Base-by-base conservation (phyloP, 2,888 invertebrate species). In the Microchrysa polita region DNA sequence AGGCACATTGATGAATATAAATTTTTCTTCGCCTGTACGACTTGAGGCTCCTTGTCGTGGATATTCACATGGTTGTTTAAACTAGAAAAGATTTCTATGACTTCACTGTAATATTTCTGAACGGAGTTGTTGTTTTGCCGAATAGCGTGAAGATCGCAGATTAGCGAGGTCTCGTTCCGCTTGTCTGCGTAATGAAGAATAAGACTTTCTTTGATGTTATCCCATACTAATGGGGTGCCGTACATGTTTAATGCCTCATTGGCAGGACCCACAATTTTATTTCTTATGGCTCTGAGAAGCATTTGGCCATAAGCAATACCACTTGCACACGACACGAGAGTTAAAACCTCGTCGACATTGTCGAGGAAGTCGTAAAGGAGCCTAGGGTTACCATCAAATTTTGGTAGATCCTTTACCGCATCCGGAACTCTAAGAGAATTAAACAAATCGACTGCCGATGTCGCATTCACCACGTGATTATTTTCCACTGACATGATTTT, bases 321-420 rank as follows among this genome's bases (percentile, higher is more conserved):
- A 20, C 57, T 57, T 57, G 57, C 18, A 9, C 4, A 1, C 2
- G 22, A 5, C 2, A 59, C 14, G 1, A 59, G 23, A 5, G 59
- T 5, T 23, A 59, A 10, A 2, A 59, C 23, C n/a, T 23, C 23
- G 23, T 59, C 59, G 23, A 59, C 59, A 59, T 59, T 23, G 59
- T 23, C 59, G 59, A 59, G 59, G 23, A 22, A 20, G 23, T 59
- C 59, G 7, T 59, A 23, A 1, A 59, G 12, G 20, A n/a, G n/a
- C n/a, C n/a, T n/a, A n/a, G n/a, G n/a, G n/a, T n/a, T n/a, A n/a
- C n/a, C n/a, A n/a, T n/a, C n/a, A n/a, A n/a, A n/a, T n/a, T n/a
- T n/a, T n/a, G n/a, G n/a, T n/a, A n/a, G n/a, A n/a, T n/a, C n/a
- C n/a, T n/a, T n/a, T n/a, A n/a, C n/a, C n/a, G 59, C 27, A 23